Evolutionary conservation across 2,797 vertebrate genomes (phyloP).

Genomic region (Tympanoctomys barrerae): DNA sequence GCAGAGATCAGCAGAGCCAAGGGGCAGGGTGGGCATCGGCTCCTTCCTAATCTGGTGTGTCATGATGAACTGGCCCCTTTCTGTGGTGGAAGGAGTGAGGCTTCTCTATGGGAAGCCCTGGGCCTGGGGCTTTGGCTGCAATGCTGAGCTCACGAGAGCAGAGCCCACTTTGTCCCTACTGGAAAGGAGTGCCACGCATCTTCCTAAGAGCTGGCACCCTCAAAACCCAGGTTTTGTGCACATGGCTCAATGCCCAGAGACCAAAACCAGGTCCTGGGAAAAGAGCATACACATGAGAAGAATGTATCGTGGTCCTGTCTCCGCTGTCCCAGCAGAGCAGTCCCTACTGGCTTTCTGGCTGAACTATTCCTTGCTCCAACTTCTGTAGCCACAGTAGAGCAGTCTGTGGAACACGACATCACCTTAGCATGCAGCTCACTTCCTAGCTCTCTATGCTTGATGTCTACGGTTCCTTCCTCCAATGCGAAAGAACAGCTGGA

Average conservation of each 20-base stretch:
- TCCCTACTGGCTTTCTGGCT: neutral
- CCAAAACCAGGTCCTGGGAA: constrained; percentile 5
- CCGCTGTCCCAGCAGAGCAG: neutral
- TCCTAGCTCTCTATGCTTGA: neutral
- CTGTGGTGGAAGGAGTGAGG: neutral
- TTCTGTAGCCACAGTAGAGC: neutral
- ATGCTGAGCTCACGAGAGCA: neutral
- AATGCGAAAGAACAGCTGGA: no score
- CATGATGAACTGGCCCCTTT: constrained; percentile 15
- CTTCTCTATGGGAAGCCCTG: neutral
- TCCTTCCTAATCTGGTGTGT: constrained; percentile 71
- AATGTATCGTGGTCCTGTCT: neutral
- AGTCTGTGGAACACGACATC: neutral
- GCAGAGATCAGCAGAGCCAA: constrained; percentile 11
- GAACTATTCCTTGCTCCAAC: no score
- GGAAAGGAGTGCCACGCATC: neutral
- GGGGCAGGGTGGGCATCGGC: neutral
- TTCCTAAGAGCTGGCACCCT: neutral
- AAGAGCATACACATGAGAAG: neutral
- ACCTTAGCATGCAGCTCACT: neutral
- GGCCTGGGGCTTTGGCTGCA: neutral
- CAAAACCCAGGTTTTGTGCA: neutral
- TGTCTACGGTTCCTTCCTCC: neutral
- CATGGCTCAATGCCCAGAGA: neutral
- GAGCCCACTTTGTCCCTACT: rapidly evolving